A percentile compares a stretch with the other conserved stretches of the same genome.
Conservation (phyloP, 1,140 invertebrate species). For the Danaus plexippus region DNA sequence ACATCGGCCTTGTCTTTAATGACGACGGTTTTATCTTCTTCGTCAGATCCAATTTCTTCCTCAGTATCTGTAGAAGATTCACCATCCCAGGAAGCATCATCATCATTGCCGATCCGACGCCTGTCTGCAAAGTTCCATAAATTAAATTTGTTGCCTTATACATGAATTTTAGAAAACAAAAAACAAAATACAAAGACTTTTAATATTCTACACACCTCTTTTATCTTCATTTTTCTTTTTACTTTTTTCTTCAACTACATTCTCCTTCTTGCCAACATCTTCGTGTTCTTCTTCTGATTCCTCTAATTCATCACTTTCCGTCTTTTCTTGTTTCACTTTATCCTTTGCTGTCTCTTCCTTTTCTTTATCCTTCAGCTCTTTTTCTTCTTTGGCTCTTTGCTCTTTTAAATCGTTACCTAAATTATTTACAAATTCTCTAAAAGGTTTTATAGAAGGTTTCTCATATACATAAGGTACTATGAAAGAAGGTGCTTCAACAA, state of each 20-base stretch:
- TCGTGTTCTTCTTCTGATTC: slow-evolving; percentile 35
- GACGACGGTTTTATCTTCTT: slow-evolving; percentile 67
- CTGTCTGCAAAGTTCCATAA: slow-evolving; percentile 31
- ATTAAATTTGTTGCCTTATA: slow-evolving; percentile 3
- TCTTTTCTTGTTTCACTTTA: slow-evolving; percentile 42
- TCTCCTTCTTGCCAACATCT: too few species aligned
- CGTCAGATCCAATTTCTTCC: slow-evolving; percentile 67
- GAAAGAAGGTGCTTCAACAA: slow-evolving; percentile 91
- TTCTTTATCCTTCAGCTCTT: slow-evolving; percentile 49
- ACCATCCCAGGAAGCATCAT: slow-evolving; percentile 64
- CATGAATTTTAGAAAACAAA: not conserved
- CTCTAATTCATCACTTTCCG: slow-evolving; percentile 35
- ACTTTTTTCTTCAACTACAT: slow-evolving; percentile 30
- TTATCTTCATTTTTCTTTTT: slow-evolving; percentile 37
- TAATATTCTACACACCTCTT: slow-evolving; percentile 34
- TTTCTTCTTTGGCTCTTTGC: slow-evolving; percentile 56
- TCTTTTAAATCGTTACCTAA: slow-evolving; percentile 77
- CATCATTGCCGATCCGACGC: slow-evolving; percentile 36
- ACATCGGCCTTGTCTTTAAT: slow-evolving; percentile 72
- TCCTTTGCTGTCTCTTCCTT: slow-evolving; percentile 49
- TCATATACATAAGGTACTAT: slow-evolving; percentile 95
- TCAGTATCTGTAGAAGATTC: slow-evolving; percentile 69
- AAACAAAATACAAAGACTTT: not conserved
- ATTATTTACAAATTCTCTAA: slow-evolving; percentile 82
- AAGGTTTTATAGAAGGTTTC: slow-evolving; percentile 84